A percentile compares a stretch with the other conserved stretches of the same genome.
Conservation (phyloP, 2,888 invertebrate genomes). For the Dryobota labecula region DNA sequence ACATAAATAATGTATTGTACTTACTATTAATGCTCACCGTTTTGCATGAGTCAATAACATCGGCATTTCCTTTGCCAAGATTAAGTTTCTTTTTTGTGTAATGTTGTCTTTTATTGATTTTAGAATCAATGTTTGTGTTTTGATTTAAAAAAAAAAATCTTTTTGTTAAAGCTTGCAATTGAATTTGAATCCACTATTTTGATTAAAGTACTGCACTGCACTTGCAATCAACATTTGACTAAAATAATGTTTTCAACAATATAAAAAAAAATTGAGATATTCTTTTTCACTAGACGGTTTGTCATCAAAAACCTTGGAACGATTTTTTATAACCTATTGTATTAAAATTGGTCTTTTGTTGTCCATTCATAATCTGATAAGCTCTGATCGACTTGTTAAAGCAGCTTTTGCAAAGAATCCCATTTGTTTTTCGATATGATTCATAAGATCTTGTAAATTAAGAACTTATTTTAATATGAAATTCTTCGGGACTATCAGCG, state of each 20-base stretch:
- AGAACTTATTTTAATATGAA: constrained; percentile 41
- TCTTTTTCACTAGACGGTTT: background rate
- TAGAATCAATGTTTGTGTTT: constrained; percentile 1
- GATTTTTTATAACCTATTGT: constrained; percentile 48
- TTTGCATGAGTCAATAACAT: constrained; percentile 78
- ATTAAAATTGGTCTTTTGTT: constrained; percentile 44
- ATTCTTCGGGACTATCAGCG: constrained; percentile 48
- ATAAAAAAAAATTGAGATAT: constrained; percentile 16
- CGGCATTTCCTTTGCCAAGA: constrained; percentile 42
- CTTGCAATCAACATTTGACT: background rate
- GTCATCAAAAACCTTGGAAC: constrained; percentile 25
- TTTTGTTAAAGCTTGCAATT: background rate
- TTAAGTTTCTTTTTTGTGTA: constrained; percentile 27
- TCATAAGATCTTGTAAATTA: constrained; percentile 23
- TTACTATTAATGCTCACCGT: constrained; percentile 66
- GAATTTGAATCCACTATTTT: constrained; percentile 3
- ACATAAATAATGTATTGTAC: constrained; percentile 77
- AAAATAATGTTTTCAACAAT: constrained; percentile 2
- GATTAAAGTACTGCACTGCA: background rate
- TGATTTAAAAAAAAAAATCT: background rate
- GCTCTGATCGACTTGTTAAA: constrained; percentile 33
- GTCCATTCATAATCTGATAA: constrained; percentile 42
- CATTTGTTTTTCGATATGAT: constrained; percentile 40
- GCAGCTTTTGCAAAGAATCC: constrained; percentile 24
- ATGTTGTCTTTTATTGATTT: constrained; percentile 14